Conservation (phyloP, 2,797 vertebrate genomes). For the Brotula barbata region DNA sequence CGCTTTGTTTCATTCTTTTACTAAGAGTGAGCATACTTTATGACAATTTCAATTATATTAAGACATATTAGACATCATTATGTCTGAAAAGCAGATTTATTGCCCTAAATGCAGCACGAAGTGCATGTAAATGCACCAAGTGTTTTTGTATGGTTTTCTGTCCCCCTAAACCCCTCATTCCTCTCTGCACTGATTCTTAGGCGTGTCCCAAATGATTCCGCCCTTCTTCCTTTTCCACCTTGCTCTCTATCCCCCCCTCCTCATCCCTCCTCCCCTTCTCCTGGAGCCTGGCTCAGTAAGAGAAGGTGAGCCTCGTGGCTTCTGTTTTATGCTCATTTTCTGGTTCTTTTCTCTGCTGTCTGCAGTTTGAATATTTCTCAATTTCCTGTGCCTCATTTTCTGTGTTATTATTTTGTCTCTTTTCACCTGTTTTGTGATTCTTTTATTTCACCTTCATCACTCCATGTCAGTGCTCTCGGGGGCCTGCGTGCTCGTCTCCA, state of each 20-base stretch:
- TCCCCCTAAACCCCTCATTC: conserved; percentile 23
- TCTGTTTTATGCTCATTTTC: conserved; percentile 2
- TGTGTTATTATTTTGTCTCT: conserved; percentile 17
- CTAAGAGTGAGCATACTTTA: too few species aligned
- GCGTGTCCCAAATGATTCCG: conserved; percentile 43
- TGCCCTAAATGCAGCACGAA: too few species aligned
- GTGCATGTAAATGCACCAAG: too few species aligned
- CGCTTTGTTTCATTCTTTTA: too few species aligned
- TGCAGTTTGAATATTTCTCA: conserved; percentile 3
- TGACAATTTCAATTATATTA: too few species aligned
- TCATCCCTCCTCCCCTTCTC: conserved; percentile 64
- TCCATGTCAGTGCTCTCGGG: conserved; percentile 81
- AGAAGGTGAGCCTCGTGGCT: conserved; percentile 64
- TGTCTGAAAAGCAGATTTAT: too few species aligned
- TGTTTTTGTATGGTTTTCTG: conserved; percentile 14
- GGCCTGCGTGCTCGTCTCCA: conserved; percentile 92
- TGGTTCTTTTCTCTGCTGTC: conserved; percentile 4
- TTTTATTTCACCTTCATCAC: conserved; percentile 25
- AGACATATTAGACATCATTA: too few species aligned
- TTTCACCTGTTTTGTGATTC: conserved; percentile 39
- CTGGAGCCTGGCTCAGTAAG: conserved; percentile 63
- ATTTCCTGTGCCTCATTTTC: conserved; percentile 23
- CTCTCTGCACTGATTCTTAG: conserved; percentile 50
- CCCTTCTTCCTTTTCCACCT: conserved; percentile 59
- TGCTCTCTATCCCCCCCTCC: conserved; percentile 52